Evolutionary conservation across 37 sponge, comb jelly and placozoan species (phyloP), one percentile per base, ranked within the genome.

Genomic region (Tethya wilhelma): DNA sequence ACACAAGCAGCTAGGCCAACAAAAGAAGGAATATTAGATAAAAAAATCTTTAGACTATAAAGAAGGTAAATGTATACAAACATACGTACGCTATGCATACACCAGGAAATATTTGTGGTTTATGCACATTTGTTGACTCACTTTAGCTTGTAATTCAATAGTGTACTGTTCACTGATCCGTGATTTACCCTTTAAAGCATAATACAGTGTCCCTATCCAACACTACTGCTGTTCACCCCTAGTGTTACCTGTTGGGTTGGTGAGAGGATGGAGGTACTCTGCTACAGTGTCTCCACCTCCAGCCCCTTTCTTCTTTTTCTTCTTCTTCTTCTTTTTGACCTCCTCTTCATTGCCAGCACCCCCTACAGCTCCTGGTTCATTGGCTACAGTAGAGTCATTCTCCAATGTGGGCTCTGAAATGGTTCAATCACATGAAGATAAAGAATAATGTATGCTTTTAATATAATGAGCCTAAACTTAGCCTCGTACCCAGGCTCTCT

Each of bases 211-310:
- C n/a, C n/a, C n/a, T n/a, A 26, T n/a, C 28, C 11, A 12, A 60
- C 6, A 26, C 7, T 60, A 12, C 63, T 25, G 6, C 20, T 60
- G 7, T 60, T 12, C 63, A 60, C 7, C 63, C 6, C 63, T 49
- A n/a, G n/a, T n/a, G 17, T 31, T 25, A 75, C 75, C 59, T 2
- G 75, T 75, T 22, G 75, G 75, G 62, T 77, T 63, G 14, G 45
- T 64, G 43, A 46, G 22, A 40, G 78, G 64, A 34, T 77, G 78
- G 22, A 64, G 64, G 30, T 59, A 64, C 26, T 69, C 57, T 38
- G 29, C 69, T 2, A 38, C 71, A 26, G 59, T 44, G 19, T 57
- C 56, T 53, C 56, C 67, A 9, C 67, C 68, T 53, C 68, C 68
- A n/a, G 8, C 68, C 33, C 36, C 56, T 20, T 44, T 56, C 40